A percentile compares a stretch with the other conserved stretches of the same genome.
Conservation (phyloP, 2,888 invertebrate species). For the Autographa pulchrina region DNA sequence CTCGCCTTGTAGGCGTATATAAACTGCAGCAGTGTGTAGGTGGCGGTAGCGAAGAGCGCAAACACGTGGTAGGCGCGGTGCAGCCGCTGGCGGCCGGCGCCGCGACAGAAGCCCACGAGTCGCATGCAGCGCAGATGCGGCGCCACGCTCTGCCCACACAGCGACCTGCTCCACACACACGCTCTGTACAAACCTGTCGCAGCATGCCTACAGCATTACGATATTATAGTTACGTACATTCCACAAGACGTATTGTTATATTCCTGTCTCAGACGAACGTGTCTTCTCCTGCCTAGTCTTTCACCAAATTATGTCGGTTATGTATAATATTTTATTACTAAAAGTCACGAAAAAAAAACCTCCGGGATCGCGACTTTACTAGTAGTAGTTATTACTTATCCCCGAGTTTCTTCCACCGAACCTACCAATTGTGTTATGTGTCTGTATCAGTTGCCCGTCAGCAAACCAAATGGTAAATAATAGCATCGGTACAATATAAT, state of each 20-base stretch:
- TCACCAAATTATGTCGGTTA: no score
- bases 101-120: slow-evolving; percentile 61
- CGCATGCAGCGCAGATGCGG: slow-evolving; percentile 66
- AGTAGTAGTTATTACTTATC: no score
- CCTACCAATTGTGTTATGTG: background rate
- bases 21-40: slow-evolving; percentile 71
- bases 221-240: background rate
- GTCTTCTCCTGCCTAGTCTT: no score
- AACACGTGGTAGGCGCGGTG: slow-evolving; percentile 62
- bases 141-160: slow-evolving; percentile 58
- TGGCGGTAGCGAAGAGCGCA: slow-evolving; percentile 63
- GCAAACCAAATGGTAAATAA: slow-evolving; percentile 13
- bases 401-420: no score
- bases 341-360: no score
- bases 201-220: slow-evolving; percentile 12
- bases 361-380: no score
- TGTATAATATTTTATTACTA: no score
- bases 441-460: background rate
- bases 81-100: background rate
- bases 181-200: background rate
- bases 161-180: slow-evolving; percentile 34
- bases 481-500: background rate
- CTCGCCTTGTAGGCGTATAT: slow-evolving; percentile 72
- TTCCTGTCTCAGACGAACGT: no score
- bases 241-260: no score